phyloP scores from a whole-genome alignment of 2,888 invertebrate genomes.

The Heliothis peltigera region DNA sequence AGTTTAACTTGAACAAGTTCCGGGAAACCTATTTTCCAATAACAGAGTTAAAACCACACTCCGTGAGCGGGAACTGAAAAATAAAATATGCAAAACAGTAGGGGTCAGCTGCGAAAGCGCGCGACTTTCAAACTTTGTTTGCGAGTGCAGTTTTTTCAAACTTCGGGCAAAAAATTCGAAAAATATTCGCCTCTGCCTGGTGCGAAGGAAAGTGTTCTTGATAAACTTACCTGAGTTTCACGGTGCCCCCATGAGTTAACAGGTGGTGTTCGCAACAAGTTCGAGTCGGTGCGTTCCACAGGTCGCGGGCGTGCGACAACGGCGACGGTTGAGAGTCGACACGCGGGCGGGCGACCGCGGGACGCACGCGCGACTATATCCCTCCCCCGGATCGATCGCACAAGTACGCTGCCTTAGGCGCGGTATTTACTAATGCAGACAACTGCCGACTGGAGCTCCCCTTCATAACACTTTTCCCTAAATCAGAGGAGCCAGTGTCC shows the following conservation, averaged over 20 bases:
- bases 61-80: not conserved
- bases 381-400: constrained; percentile 85
- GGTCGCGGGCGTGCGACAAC: constrained; percentile 79
- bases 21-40: not conserved
- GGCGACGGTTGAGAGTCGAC: constrained; percentile 77
- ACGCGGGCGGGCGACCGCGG: constrained; percentile 69
- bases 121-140: constrained; percentile 35
- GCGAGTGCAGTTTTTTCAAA: constrained; percentile 22
- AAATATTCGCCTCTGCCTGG: constrained; percentile 29
- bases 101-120: constrained; percentile 32
- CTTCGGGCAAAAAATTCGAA: constrained; percentile 17
- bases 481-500: constrained; percentile 66
- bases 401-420: constrained; percentile 79
- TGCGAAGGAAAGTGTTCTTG: constrained; percentile 28
- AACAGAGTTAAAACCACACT: not conserved
- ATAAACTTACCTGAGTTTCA: constrained; percentile 81
- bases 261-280: constrained; percentile 88
- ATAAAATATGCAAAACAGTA: constrained; percentile 22
- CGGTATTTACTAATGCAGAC: constrained; percentile 86
- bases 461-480: constrained; percentile 78
- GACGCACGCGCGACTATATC: constrained; percentile 77
- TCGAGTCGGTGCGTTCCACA: constrained; percentile 71
- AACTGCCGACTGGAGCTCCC: constrained; percentile 75
- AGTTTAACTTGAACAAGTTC: not conserved
- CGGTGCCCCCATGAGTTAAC: constrained; percentile 84